phyloP scores from a whole-genome alignment of 2,888 invertebrate species.

The Heliconius ismenius region DNA sequence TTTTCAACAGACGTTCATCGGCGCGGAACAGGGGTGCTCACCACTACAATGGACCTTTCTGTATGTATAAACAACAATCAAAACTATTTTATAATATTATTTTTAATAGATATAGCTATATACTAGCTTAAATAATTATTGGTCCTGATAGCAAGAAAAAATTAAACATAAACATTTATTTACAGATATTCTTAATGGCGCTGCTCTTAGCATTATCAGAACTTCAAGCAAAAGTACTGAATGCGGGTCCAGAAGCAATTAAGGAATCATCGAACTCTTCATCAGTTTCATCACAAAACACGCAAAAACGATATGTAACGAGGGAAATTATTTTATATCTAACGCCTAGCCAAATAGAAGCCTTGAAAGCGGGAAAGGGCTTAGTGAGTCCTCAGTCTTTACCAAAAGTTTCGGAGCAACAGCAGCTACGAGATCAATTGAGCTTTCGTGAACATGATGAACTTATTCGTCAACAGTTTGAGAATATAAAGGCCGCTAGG shows the following conservation, averaged over 20 bases:
- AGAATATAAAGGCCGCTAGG: conserved; percentile 30
- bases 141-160: too few species aligned
- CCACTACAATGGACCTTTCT: neutral
- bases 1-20: conserved; percentile 47
- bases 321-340: conserved; percentile 67
- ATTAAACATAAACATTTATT: conserved; percentile 33
- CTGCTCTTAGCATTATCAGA: conserved; percentile 51
- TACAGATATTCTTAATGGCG: conserved; percentile 55
- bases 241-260: conserved; percentile 57
- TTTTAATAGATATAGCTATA: too few species aligned
- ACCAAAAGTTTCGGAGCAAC: conserved; percentile 20
- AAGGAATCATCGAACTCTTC: conserved; percentile 45
- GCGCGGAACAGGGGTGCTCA: conserved; percentile 22
- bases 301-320: conserved; percentile 50
- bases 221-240: conserved; percentile 51
- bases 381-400: conserved; percentile 37
- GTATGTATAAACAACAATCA: neutral
- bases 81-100: too few species aligned
- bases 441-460: conserved; percentile 34
- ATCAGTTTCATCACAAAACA: conserved; percentile 39
- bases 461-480: conserved; percentile 29
- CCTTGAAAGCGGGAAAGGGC: conserved; percentile 54
- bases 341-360: conserved; percentile 65
- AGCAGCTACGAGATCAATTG: conserved; percentile 40
- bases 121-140: too few species aligned